Evolutionary conservation across 2,113 vertebrate genomes (phyloP), one percentile per base, ranked within the genome.

Genomic region (Paedocypris sp.): DNA sequence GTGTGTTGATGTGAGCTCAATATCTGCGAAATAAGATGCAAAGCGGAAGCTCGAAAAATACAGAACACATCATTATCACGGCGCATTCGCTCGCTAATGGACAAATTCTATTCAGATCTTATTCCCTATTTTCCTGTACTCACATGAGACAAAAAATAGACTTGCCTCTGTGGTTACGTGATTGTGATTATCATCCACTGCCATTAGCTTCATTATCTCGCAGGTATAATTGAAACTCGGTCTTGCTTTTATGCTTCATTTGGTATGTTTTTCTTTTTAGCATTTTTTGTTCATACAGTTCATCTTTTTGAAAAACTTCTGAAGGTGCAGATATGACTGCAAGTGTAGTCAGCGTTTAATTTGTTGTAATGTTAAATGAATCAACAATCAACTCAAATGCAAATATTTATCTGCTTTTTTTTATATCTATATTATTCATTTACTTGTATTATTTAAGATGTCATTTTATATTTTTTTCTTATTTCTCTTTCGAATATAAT

Each of bases 31-130:
- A 29, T 46, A 23, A 42, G 59, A 36, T 49, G 46, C 53, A 49
- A 6, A 12, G 33, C 33, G 32, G 46, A 43, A 45, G 32, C 32
- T 64, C 47, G 41, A 31, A 31, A 46, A 41, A 36, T 38, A 28
- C 9, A 39, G 43, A 39, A 61, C 62, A 31, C 38, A 19, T 28
- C 43, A 25, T 62, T 49, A 16, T 23, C 36, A 9, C 23, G 23
- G 4, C 28, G 9, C 23, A 9, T 33, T 13, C 20, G 6, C 19
- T 43, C 58, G 49, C 29, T 58, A 66, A 70, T 62, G 31, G 38
- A 54, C 36, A 29, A 22, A 46, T 62, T 57, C 58, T 32, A 62
- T 70, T 66, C 68, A 45, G 28, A 47, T 51, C 58, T 48, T 22
- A 42, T 48, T 51, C 39, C 2, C 45, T 62, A 18, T 42, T 41